Conservation (phyloP, 1,140 invertebrate species). For the Sminthurides bifidus region DNA sequence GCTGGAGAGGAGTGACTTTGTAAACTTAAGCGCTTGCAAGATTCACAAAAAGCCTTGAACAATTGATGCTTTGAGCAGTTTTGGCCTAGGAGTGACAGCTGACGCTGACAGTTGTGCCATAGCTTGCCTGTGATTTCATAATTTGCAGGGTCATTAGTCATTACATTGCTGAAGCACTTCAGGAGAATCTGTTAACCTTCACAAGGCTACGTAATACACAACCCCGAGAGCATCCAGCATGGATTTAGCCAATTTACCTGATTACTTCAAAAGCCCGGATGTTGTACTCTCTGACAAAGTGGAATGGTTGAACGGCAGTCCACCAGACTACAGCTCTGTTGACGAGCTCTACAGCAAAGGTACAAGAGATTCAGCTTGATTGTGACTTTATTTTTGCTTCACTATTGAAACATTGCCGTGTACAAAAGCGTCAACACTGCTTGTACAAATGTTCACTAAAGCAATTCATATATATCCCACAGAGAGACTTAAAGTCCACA, state of each 20-base stretch:
- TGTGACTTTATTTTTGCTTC: not conserved
- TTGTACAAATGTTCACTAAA: not conserved
- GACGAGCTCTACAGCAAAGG: slow-evolving; percentile 20
- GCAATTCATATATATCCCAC: not conserved
- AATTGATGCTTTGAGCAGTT: no score
- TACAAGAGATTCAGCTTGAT: not conserved
- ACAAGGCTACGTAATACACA: no score
- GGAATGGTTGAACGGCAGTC: slow-evolving; percentile 13
- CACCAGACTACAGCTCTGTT: slow-evolving; percentile 22
- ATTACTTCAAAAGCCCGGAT: slow-evolving; percentile 18
- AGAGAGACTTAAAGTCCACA: slow-evolving; percentile 7
- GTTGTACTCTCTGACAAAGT: slow-evolving; percentile 16
- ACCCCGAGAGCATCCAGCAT: no score
- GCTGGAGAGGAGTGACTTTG: no score
- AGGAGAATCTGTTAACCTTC: no score
- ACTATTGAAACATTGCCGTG: not conserved
- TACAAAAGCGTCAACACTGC: not conserved
- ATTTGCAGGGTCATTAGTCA: no score
- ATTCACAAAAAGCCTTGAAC: no score
- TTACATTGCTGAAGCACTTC: no score
- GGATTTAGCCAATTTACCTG: slow-evolving; percentile 8
- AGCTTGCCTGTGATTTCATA: no score
- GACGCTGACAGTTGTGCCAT: no score
- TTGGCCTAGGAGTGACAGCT: no score
- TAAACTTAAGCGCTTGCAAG: no score